phyloP scores from a whole-genome alignment of 2,797 vertebrate species.

The Sebastes steindachneri region DNA sequence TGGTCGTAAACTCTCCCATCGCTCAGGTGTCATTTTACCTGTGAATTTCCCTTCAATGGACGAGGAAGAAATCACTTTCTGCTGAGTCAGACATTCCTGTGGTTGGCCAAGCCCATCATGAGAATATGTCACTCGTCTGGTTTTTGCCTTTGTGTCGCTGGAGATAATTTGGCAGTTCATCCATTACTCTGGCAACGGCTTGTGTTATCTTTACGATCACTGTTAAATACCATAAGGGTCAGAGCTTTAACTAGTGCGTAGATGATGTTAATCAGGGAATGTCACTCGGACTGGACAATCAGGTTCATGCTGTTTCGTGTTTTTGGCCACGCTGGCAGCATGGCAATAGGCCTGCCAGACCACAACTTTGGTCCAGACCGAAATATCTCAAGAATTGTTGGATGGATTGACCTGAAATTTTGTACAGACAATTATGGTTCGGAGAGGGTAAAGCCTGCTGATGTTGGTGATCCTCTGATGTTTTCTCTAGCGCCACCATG shows the following conservation, averaged over 20 bases:
- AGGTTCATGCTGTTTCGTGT: slow-evolving; percentile 18
- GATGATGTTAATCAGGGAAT: not conserved
- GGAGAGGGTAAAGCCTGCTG: not conserved
- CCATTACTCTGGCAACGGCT: not conserved
- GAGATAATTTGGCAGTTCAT: slow-evolving; percentile 26
- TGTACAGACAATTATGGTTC: not conserved
- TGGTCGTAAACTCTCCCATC: not conserved
- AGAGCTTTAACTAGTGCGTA: not conserved
- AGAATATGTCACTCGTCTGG: slow-evolving; percentile 69
- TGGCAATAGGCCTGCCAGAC: not conserved
- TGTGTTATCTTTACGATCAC: slow-evolving; percentile 12
- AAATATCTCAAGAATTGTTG: not conserved
- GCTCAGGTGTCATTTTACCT: slow-evolving; percentile 1
- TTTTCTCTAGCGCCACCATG: no score
- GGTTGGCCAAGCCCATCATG: slow-evolving; percentile 30
- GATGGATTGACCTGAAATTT: not conserved
- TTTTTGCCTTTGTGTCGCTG: slow-evolving; percentile 40
- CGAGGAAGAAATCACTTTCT: not conserved
- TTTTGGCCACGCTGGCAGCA: not conserved
- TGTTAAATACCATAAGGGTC: slow-evolving; percentile 24
- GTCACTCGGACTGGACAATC: slow-evolving; percentile 17
- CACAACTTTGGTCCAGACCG: not conserved
- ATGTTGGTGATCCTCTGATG: no score
- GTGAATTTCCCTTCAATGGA: not conserved
- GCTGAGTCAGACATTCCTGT: slow-evolving; percentile 47